Base-by-base conservation (phyloP, 2,797 vertebrate species). In the Craterocephalus amniculus region DNA sequence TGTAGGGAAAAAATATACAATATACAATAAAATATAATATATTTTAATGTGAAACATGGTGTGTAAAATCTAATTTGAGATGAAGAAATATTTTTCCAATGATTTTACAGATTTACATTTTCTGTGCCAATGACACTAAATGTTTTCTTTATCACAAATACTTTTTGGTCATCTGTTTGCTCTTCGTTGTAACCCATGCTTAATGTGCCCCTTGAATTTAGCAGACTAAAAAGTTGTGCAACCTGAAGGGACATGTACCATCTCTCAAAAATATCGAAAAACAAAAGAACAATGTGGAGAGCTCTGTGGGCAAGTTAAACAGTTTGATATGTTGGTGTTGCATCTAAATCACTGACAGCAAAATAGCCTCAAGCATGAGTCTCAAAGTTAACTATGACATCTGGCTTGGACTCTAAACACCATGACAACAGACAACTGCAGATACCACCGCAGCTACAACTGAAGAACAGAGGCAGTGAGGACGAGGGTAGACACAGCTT, bases 351-450 rank as follows among this genome's bases (percentile, higher is more conserved):
- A 95, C 89, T 92, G 93, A 94, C 93, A 96, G 94, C 92, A 95
- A 95, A 93, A 73, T 93, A 95, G 93, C 89, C 87, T 94, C 91
- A 88, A 95, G 93, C 92, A 86, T 87, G 91, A 89, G 79, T 85
- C 89, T 89, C 94, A 95, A 94, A 93, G 91, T 93, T 95, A 94
- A 93, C 90, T 95, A 93, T 94, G 94, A 93, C 94, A 95, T 95
- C 92, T 94, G 94, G 94, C 95, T 95, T 93, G 90, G 93, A 83
- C 94, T 95, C 93, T 91, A 93, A 95, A 95, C 93, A 94, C 84
- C 91, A 93, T 93, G 92, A 95, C 92, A 95, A 93, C 92, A 95
- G 92, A 95, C 94, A 67, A 87, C 88, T 87, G 84, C 73, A 94
- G 91, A 95, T 94, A 88, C 91, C 72, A 78, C 76, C 78, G 89